Evolutionary conservation across 2,888 invertebrate species (phyloP).

Genomic region (Troides helena): DNA sequence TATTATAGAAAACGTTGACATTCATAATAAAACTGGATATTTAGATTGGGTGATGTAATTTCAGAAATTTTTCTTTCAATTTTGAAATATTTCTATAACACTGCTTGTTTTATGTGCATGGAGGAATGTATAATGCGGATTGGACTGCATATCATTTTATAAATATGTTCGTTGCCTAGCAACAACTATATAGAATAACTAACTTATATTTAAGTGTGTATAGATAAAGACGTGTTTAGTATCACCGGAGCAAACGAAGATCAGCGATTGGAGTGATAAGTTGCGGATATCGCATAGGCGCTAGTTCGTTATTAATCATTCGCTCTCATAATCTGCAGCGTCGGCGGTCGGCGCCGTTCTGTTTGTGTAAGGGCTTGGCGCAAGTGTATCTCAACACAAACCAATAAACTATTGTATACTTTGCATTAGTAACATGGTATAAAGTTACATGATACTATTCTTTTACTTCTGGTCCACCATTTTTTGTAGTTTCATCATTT

Average conservation of each 20-base stretch:
- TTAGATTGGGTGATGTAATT: no score
- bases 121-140: no score
- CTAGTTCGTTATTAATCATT: constrained; percentile 71
- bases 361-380: constrained; percentile 71
- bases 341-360: constrained; percentile 69
- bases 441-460: constrained; percentile 1
- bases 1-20: no score
- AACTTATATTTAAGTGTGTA: background rate
- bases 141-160: no score
- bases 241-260: background rate
- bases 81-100: no score
- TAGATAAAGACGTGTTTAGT: constrained; percentile 4
- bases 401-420: background rate
- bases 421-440: background rate
- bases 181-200: no score
- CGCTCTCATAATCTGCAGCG: constrained; percentile 66
- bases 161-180: no score
- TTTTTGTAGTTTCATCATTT: background rate
- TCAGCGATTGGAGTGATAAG: constrained; percentile 22
- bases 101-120: no score
- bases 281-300: constrained; percentile 44
- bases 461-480: background rate
- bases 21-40: no score
- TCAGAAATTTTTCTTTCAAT: no score
- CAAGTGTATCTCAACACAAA: constrained; percentile 44